Evolutionary conservation across 1,140 invertebrate species (phyloP).

Genomic region (Chymomyza costata): DNA sequence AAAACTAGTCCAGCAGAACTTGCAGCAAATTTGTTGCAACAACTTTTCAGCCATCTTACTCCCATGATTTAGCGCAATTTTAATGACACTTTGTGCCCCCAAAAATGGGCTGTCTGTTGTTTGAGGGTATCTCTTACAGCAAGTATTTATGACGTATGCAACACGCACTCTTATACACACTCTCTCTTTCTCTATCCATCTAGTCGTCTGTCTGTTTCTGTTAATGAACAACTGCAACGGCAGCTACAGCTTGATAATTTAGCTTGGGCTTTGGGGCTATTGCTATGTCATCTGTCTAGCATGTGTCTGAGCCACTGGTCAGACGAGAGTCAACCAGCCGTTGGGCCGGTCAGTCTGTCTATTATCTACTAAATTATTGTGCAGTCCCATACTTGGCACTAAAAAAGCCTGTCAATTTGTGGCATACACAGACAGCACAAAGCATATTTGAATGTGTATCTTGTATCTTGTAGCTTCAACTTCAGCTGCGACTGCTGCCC

Average conservation of each 20-base stretch:
- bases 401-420: conserved; percentile 56
- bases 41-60: no score
- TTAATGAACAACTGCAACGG: conserved; percentile 58
- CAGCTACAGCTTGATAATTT: conserved; percentile 27
- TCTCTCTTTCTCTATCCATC: conserved; percentile 39
- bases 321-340: not conserved
- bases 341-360: conserved; percentile 48
- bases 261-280: conserved; percentile 1
- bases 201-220: conserved; percentile 56
- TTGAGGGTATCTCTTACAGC: conserved; percentile 10
- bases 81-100: conserved; percentile 43
- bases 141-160: conserved; percentile 8
- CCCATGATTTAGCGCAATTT: conserved; percentile 42
- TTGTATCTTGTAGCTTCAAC: no score
- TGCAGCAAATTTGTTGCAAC: no score
- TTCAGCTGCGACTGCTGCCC: conserved; percentile 8
- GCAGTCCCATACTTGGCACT: conserved; percentile 6
- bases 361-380: conserved; percentile 70
- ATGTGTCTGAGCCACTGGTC: conserved; percentile 28
- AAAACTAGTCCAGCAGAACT: no score
- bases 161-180: conserved; percentile 14
- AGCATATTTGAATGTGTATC: no score
- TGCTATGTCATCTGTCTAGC: conserved; percentile 57
- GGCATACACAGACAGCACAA: conserved; percentile 20
- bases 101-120: conserved; percentile 17